Percentiles rank a stretch among this genome's conserved stretches.
These are phyloP conservation scores for Cephus sareptanus DNA, from an alignment of 2,888 invertebrate genomes.

Conservation along the genomic window DNA sequence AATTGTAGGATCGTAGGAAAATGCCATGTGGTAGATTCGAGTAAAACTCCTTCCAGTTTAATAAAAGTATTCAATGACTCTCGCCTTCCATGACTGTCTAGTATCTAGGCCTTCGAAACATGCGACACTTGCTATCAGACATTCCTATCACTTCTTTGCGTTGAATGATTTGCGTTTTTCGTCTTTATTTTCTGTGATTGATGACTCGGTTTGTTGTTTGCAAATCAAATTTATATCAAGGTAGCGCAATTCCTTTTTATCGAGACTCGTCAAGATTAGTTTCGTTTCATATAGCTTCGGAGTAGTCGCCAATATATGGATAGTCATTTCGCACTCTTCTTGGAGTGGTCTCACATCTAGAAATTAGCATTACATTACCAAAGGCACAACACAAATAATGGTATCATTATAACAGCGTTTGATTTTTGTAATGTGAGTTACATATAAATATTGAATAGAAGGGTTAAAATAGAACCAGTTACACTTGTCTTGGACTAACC, in stretches of 20 bases:
- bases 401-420: background rate
- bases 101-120: background rate
- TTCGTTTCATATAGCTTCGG: conserved; percentile 28
- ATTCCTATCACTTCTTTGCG: background rate
- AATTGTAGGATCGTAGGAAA: background rate
- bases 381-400: background rate
- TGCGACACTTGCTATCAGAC: background rate
- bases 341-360: conserved; percentile 30
- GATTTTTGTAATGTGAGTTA: background rate
- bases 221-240: conserved; percentile 34
- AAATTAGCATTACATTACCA: background rate
- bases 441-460: conserved; percentile 2
- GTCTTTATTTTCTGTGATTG: background rate
- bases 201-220: background rate
- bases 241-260: conserved; percentile 35
- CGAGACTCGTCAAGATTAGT: conserved; percentile 34
- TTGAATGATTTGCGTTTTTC: background rate
- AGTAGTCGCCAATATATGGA: conserved; percentile 32
- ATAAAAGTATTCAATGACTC: background rate
- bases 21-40: background rate
- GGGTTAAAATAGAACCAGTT: background rate
- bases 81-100: background rate
- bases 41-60: background rate
- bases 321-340: conserved; percentile 26
- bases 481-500: conserved; percentile 16